These are phyloP conservation scores for Syngnathus scovelli DNA, from an alignment of 2,113 vertebrate genomes.

Conservation along the genomic window DNA sequence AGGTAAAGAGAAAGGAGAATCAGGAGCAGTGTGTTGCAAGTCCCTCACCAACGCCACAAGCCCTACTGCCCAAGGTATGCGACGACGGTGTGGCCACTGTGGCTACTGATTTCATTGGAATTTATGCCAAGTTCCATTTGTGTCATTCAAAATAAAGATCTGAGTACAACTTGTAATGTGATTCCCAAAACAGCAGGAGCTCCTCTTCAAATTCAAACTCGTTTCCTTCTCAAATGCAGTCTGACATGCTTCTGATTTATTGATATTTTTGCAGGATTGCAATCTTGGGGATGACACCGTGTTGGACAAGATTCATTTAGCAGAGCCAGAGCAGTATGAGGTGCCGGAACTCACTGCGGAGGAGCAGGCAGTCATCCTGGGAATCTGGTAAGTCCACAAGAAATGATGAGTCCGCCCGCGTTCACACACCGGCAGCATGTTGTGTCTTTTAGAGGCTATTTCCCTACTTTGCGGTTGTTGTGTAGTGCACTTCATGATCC, in stretches of 20 bases:
- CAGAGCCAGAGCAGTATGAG: conserved; percentile 75
- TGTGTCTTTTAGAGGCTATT: neutral
- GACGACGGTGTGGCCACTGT: no score
- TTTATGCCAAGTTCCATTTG: no score
- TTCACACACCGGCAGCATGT: neutral
- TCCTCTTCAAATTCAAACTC: no score
- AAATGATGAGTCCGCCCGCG: neutral
- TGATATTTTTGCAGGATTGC: conserved; percentile 71
- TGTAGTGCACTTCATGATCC: no score
- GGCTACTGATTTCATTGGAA: no score
- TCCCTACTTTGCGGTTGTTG: no score
- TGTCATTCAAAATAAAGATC: no score
- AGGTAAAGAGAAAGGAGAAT: conserved; percentile 75
- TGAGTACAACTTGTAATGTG: no score
- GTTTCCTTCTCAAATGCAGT: neutral
- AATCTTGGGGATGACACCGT: conserved; percentile 86
- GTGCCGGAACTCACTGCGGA: conserved; percentile 86
- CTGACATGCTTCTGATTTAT: neutral
- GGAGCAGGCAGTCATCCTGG: conserved; percentile 91
- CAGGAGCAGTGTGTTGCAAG: conserved; percentile 61
- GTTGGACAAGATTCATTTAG: conserved; percentile 82
- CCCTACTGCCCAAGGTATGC: conserved; percentile 80
- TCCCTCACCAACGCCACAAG: conserved; percentile 73
- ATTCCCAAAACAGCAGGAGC: no score
- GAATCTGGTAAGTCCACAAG: conserved; percentile 77